A percentile compares a stretch with the other conserved stretches of the same genome.
These are phyloP conservation scores for Ageneiosus marmoratus DNA, from an alignment of 2,113 vertebrate genomes.

Conservation along the genomic window DNA sequence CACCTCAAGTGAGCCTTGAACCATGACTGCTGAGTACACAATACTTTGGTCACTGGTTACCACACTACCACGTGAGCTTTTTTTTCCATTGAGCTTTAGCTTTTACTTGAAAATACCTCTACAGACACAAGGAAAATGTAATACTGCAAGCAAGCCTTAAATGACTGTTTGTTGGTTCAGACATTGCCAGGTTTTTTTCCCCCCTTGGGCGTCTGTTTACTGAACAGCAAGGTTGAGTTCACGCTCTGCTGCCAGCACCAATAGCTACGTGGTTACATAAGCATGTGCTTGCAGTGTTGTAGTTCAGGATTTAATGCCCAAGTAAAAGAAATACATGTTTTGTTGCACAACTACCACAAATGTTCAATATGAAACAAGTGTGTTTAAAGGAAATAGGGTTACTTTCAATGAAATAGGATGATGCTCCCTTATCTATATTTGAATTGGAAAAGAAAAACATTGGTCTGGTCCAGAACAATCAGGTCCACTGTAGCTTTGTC, in stretches of 20 bases:
- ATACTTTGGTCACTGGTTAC: accelerated
- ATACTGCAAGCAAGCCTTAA: no score
- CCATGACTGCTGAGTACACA: no score
- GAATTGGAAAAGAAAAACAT: background rate
- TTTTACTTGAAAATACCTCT: background rate
- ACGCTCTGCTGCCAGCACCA: no score
- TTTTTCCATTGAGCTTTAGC: background rate
- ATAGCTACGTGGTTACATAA: background rate
- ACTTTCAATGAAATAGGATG: background rate
- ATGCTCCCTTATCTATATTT: background rate
- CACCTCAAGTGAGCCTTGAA: no score
- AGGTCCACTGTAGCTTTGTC: background rate
- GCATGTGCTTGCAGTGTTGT: background rate
- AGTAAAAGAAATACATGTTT: background rate
- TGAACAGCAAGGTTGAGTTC: background rate
- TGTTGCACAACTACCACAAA: no score
- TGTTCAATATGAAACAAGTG: background rate
- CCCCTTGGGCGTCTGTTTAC: background rate
- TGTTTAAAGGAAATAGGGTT: background rate
- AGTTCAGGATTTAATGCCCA: background rate
- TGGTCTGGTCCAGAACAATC: no score
- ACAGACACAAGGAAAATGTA: no score
- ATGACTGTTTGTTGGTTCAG: no score
- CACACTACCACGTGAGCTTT: no score
- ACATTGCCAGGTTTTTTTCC: no score